A percentile compares a stretch with the other conserved stretches of the same genome.
phyloP scores from a whole-genome alignment of 2,888 invertebrate species.

The Chouioia cunea region DNA sequence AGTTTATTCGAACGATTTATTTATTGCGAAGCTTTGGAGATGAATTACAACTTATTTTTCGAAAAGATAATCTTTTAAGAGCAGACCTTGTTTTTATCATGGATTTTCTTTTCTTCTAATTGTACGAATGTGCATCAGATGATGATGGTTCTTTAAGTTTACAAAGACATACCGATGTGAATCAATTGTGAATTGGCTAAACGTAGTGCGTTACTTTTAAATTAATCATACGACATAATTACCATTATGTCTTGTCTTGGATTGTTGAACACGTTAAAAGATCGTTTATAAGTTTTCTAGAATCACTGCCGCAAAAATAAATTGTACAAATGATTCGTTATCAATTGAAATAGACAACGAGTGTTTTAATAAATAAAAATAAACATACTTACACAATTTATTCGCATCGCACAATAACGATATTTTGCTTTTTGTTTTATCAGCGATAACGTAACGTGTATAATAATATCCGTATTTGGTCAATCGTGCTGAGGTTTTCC shows the following conservation, averaged over 20 bases:
- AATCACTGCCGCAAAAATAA: no score
- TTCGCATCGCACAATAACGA: conserved; percentile 35
- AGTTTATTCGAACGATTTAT: conserved; percentile 13
- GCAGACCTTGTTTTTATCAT: conserved; percentile 36
- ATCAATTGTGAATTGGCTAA: conserved; percentile 38
- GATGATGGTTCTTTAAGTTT: conserved; percentile 29
- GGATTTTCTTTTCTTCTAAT: conserved; percentile 28
- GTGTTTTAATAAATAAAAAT: conserved; percentile 20
- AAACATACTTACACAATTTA: conserved; percentile 24
- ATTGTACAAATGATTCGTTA: no score
- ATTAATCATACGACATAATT: neutral
- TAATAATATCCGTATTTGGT: conserved; percentile 17
- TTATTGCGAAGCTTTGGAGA: conserved; percentile 25
- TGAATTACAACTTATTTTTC: conserved; percentile 30
- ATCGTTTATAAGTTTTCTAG: conserved; percentile 12
- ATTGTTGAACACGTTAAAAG: conserved; percentile 26
- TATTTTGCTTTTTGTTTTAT: conserved; percentile 21
- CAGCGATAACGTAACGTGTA: conserved; percentile 19
- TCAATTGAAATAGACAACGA: conserved; percentile 8
- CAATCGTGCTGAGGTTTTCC: conserved; percentile 41
- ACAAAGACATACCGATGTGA: conserved; percentile 38
- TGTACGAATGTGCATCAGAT: conserved; percentile 24
- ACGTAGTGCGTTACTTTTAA: conserved; percentile 35
- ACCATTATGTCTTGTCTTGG: conserved; percentile 26
- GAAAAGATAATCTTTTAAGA: conserved; percentile 38